Conservation (phyloP, 92 coral and sea anemone species). For the Paramuricea clavata region DNA sequence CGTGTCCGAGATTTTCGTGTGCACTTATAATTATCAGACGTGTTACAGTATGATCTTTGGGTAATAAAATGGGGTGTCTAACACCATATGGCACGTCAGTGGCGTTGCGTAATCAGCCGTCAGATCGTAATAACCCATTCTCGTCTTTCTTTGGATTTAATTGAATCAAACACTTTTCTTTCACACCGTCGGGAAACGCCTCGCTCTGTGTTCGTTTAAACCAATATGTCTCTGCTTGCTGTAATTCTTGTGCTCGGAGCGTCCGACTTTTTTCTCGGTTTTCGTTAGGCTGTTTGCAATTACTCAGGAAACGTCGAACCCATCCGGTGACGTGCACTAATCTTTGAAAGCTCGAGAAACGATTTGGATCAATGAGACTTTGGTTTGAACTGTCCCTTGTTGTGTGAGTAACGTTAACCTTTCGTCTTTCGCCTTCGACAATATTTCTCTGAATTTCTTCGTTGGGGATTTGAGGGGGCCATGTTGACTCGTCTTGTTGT, state of each 20-base stretch:
- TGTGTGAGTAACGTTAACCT: not conserved
- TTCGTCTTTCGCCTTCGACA: conserved; percentile 32
- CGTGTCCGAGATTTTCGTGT: conserved; percentile 63
- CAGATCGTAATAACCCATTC: conserved; percentile 35
- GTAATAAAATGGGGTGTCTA: conserved; percentile 57
- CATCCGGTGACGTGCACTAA: conserved; percentile 54
- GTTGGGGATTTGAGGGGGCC: conserved; percentile 52
- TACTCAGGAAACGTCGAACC: conserved; percentile 40
- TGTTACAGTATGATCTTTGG: conserved; percentile 58
- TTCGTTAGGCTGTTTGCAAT: conserved; percentile 24
- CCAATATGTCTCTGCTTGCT: conserved; percentile 48
- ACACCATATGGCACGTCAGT: conserved; percentile 57
- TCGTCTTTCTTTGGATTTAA: conserved; percentile 49
- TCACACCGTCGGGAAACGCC: conserved; percentile 14
- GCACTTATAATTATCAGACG: conserved; percentile 32
- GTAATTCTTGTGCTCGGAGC: conserved; percentile 19
- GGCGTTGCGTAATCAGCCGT: conserved; percentile 50
- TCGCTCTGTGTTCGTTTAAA: conserved; percentile 33
- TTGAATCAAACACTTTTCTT: conserved; percentile 16
- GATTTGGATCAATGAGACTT: conserved; percentile 45
- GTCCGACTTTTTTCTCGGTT: not conserved
- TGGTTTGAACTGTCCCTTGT: not conserved
- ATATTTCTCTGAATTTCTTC: not conserved
- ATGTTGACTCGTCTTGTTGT: conserved; percentile 49
- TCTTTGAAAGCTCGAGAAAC: conserved; percentile 48